Conservation (phyloP, 2,797 vertebrate genomes). For the Thalassophryne amazonica region DNA sequence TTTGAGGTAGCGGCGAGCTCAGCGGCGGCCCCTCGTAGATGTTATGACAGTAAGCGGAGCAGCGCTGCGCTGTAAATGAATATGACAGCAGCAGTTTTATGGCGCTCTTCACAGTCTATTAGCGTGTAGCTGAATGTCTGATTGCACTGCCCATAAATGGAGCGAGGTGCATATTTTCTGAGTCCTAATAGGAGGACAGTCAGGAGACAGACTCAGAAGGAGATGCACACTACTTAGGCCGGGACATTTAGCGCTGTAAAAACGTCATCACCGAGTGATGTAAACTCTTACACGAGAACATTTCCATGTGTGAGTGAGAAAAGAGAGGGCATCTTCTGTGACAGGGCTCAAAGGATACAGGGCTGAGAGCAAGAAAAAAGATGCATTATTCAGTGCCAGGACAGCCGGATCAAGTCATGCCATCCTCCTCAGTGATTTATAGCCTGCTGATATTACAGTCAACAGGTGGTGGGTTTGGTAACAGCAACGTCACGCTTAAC, state of each 20-base stretch:
- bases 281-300: conserved; percentile 60
- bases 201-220: conserved; percentile 54
- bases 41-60: conserved; percentile 65
- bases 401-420: conserved; percentile 55
- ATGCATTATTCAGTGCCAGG: conserved; percentile 76
- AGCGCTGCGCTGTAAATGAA: conserved; percentile 58
- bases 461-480: conserved; percentile 36
- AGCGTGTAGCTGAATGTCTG: conserved; percentile 61
- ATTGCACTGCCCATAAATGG: conserved; percentile 79
- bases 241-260: conserved; percentile 61
- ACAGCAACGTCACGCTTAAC: conserved; percentile 16
- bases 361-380: conserved; percentile 68
- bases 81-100: conserved; percentile 69
- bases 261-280: conserved; percentile 58
- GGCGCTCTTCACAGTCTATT: conserved; percentile 70
- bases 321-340: conserved; percentile 67
- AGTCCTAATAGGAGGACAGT: conserved; percentile 73
- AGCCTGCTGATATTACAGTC: conserved; percentile 74
- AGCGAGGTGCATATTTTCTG: conserved; percentile 68
- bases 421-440: conserved; percentile 60
- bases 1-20: conserved; percentile 22
- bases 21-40: conserved; percentile 47
- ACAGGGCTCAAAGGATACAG: conserved; percentile 43
- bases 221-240: conserved; percentile 57
- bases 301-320: conserved; percentile 64